Conservation (phyloP, 1,140 invertebrate genomes). For the Pemphigus obesinymphae region DNA sequence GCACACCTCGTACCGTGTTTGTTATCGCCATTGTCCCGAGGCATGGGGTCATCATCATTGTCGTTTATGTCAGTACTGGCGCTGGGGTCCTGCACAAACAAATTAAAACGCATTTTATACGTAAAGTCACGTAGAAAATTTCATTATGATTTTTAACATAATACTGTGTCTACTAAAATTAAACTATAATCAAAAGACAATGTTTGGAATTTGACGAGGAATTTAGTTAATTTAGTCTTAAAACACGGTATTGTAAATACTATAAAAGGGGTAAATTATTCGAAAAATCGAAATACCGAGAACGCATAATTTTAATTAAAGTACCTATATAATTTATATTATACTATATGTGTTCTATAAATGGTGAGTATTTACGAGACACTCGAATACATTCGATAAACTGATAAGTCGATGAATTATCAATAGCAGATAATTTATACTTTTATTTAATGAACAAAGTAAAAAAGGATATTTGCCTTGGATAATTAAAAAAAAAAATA, state of each 20-base stretch:
- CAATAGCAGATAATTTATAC: too few relatives aligned
- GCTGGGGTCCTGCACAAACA: slow-evolving; percentile 68
- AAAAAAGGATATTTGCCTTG: too few relatives aligned
- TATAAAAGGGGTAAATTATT: neutral
- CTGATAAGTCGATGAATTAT: too few relatives aligned
- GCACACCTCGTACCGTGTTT: slow-evolving; percentile 90
- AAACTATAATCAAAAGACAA: neutral
- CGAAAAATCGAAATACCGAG: neutral
- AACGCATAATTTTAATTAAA: too few relatives aligned
- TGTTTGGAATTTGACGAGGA: neutral
- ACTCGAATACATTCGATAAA: too few relatives aligned
- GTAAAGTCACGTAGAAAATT: neutral
- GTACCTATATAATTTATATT: too few relatives aligned
- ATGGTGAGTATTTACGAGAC: too few relatives aligned
- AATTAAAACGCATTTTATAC: neutral
- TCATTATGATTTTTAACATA: neutral
- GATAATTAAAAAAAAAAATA: too few relatives aligned
- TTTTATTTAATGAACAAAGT: too few relatives aligned
- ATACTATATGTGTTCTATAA: too few relatives aligned
- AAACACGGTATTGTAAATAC: neutral
- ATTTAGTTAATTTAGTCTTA: neutral
- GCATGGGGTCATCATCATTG: slow-evolving; percentile 93
- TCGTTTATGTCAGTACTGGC: slow-evolving; percentile 97
- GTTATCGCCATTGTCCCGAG: slow-evolving; percentile 88
- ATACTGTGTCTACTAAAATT: neutral